Evolutionary conservation across 1,140 invertebrate species (phyloP).

Genomic region (Bombus polaris): DNA sequence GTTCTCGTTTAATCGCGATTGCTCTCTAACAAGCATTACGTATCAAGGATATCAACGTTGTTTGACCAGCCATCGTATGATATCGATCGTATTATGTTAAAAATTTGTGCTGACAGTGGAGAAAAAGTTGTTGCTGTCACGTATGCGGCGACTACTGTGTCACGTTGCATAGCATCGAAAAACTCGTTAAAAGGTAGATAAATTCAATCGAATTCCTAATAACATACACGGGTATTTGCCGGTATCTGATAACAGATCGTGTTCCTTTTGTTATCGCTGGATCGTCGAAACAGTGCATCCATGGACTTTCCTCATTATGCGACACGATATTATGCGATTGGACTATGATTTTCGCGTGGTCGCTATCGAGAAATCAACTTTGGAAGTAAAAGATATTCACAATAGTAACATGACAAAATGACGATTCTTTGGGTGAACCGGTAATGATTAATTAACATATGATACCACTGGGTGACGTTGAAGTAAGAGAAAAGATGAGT

Average conservation of each 20-base stretch:
- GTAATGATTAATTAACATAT: not conserved
- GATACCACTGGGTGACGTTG: not conserved
- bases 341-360: not conserved
- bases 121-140: not conserved
- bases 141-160: not conserved
- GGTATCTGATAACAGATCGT: constrained; percentile 4
- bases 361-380: not conserved
- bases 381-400: not conserved
- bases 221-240: not conserved
- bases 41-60: not conserved
- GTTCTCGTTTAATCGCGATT: not conserved
- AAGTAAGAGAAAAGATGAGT: constrained; percentile 57
- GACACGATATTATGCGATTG: no score
- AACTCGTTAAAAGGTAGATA: not conserved
- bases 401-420: not conserved
- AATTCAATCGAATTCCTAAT: not conserved
- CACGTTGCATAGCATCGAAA: not conserved
- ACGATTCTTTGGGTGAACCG: not conserved
- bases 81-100: not conserved
- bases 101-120: not conserved
- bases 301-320: not conserved
- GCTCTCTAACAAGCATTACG: not conserved
- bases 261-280: constrained; percentile 18
- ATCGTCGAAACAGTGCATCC: not conserved
- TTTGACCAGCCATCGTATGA: no score